phyloP scores from a whole-genome alignment of 2,888 invertebrate species.

The Hydropsyche betteni region DNA sequence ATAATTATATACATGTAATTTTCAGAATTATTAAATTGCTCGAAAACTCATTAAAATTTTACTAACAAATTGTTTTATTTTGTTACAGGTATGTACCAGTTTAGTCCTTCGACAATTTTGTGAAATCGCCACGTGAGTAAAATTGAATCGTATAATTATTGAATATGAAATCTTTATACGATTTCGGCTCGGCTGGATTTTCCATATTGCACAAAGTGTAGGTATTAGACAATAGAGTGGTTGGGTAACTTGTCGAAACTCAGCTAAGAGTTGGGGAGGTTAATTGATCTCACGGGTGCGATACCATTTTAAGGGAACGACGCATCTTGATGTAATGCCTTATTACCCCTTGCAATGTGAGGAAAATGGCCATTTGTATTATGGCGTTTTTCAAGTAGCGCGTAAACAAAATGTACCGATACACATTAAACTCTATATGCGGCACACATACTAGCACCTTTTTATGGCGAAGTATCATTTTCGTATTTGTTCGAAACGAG shows the following conservation, averaged over 20 bases:
- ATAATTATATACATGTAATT: neutral
- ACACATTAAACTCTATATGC: too few relatives aligned
- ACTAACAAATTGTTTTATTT: neutral
- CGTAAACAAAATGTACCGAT: too few relatives aligned
- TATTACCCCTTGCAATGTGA: constrained; percentile 48
- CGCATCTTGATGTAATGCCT: constrained; percentile 47
- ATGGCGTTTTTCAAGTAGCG: constrained; percentile 12
- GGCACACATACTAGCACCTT: too few relatives aligned
- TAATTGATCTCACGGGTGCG: constrained; percentile 52
- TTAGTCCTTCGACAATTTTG: neutral
- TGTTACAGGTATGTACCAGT: constrained; percentile 30
- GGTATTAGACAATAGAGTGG: constrained; percentile 14
- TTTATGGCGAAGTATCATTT: constrained; percentile 14
- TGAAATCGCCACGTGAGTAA: neutral
- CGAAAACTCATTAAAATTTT: neutral
- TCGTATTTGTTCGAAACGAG: constrained; percentile 25
- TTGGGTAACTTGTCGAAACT: constrained; percentile 43
- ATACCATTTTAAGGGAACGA: constrained; percentile 49
- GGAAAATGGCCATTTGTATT: constrained; percentile 46
- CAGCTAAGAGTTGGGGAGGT: constrained; percentile 44
- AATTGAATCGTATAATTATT: neutral
- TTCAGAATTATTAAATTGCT: neutral
- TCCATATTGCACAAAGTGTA: neutral
- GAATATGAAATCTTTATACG: neutral
- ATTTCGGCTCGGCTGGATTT: neutral